Evolutionary conservation across 1,140 invertebrate species (phyloP), one percentile per base, ranked within the genome.

Genomic region (Forficula auricularia): DNA sequence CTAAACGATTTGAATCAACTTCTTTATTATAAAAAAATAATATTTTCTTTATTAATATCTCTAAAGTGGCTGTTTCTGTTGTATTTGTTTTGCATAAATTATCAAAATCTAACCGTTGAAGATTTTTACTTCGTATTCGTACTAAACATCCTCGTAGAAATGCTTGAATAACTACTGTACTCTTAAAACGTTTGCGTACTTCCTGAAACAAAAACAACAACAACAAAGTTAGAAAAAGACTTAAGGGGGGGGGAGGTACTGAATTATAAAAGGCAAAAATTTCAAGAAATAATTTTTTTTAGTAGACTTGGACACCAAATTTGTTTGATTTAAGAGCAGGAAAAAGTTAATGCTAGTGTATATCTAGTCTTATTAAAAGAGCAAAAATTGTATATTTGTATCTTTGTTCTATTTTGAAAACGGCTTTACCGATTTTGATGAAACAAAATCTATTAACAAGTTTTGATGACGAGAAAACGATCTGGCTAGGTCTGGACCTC

Each of bases 11-110:
- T 35, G 65, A 63, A 67, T 91, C 86, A 48, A 67, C 55, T 39
- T 63, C 57, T 31, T 67, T 63, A 56, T 77, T 65, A 58, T 83
- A 88, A 61, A 89, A 89, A 53, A 86, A 84, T 49, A 83, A 60
- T 42, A 82, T 63, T 50, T 70, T 75, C 31, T 65, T 65, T 35
- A 79, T 56, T 45, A 77, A 66, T 38, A 62, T 53, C 45, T 59
- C 58, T 13, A 80, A 47, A 34, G 69, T 58, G 16, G 70, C 60
- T 40, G 69, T 50, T 50, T 68, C 64, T 16, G 68, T 39, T 38
- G 42, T 51, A 40, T 64, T 53, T 14, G 52, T 51, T 38, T 64
- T 57, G 41, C 73, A 60, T 20, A 66, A 63, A 15, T 65, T 57
- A 55, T 86, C 82, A 63, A 84, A 89, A 37, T 75, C 61, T 18